These are phyloP conservation scores for Cinclus mexicanus DNA, from an alignment of 2,113 vertebrate species.

Conservation along the genomic window DNA sequence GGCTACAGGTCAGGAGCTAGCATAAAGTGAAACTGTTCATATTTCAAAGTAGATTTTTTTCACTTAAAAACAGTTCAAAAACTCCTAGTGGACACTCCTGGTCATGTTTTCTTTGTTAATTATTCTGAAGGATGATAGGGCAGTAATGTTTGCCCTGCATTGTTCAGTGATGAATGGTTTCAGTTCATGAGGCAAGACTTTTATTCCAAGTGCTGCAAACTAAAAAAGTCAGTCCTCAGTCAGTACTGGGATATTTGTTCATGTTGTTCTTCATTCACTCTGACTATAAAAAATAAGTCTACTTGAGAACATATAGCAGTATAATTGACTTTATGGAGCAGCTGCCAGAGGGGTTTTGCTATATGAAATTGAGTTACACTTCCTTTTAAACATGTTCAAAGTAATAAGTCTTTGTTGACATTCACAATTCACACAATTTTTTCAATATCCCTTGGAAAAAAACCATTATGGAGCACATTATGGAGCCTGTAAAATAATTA, in stretches of 20 bases:
- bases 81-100: background rate
- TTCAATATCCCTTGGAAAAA: background rate
- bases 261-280: constrained; percentile 45
- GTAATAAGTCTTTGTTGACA: constrained; percentile 72
- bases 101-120: background rate
- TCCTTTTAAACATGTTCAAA: constrained; percentile 63
- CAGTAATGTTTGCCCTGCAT: background rate
- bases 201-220: constrained; percentile 10
- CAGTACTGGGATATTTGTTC: constrained; percentile 35
- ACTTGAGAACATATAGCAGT: background rate
- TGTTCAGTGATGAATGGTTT: constrained; percentile 18
- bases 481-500: constrained; percentile 62
- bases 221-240: constrained; percentile 28
- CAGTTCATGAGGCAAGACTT: constrained; percentile 39
- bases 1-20: background rate
- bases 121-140: background rate
- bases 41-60: background rate
- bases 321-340: constrained; percentile 62
- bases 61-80: background rate
- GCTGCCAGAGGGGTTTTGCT: constrained; percentile 52
- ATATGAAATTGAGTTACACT: constrained; percentile 66
- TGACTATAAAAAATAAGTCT: constrained; percentile 55
- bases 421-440: constrained; percentile 64
- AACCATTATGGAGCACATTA: background rate
- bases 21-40: background rate